Base-by-base conservation (phyloP, 2,797 vertebrate species). In the Typhlichthys eigenmanni region DNA sequence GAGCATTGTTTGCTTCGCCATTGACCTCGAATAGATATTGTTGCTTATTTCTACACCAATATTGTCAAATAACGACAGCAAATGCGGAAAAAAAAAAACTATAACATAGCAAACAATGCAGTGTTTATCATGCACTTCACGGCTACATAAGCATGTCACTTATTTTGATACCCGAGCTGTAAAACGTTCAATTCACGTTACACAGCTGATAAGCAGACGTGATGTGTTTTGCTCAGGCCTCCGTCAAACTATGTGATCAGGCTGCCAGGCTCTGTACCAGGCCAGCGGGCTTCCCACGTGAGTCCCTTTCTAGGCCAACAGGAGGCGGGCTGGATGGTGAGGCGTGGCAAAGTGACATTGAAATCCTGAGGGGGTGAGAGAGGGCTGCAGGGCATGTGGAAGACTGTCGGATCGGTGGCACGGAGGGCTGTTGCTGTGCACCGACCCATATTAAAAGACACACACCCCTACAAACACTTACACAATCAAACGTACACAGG, bases 261-360 rank as follows among this genome's bases (percentile, higher is more conserved):
- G 55, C 58, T 56, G 66, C 49, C 73, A 68, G 64, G 54, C 67
- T 49, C 55, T 13, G 7, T 47, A 61, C 57, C 46, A 50, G 71
- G 55, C 67, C 71, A 77, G 70, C 56, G 69, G 66, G 52, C 66
- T 60, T 64, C 47, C 69, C 56, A 62, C 56, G 34, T 73, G 71
- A 82, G 82, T 60, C 46, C 1, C 70, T 87, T 88, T 87, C 83
- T 89, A 89, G 91, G 87, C 80, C 89, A 89, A 64, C 70, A 64
- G 68, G 80, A 83, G 74, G 72, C 59, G 75, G 75, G 70, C 60
- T 19, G 79, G 64, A 80, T 71, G 80, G 76, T 8, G 74, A 78
- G 79, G 72, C 50, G 64, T 70, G 84, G 75, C 76, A 81, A 69
- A 79, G 85, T 89, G 82, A 90, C 89, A 87, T 89, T 90, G 88